Base-by-base conservation (phyloP, 2,888 invertebrate species). In the Epiblema foenella region DNA sequence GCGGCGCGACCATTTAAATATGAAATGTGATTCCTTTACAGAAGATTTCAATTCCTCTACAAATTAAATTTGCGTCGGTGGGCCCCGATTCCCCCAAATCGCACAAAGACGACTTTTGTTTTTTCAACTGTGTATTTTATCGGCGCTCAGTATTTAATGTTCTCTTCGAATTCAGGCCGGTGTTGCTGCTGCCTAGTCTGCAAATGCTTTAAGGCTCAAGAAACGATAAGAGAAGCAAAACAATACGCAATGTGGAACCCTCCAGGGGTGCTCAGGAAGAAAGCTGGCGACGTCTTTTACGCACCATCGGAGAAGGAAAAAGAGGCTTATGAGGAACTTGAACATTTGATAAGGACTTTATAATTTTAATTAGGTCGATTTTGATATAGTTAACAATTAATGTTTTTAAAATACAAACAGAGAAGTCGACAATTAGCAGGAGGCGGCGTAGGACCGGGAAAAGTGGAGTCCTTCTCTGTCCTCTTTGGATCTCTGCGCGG, bases 101-200 rank as follows among this genome's bases (percentile, higher is more conserved):
- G n/a, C n/a, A n/a, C n/a, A n/a, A n/a, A n/a, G n/a, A n/a, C n/a
- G n/a, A n/a, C n/a, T n/a, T n/a, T n/a, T n/a, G n/a, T n/a, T n/a
- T n/a, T n/a, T n/a, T n/a, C n/a, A n/a, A n/a, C n/a, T n/a, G n/a
- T n/a, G n/a, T 5, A 33, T 33, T 7, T 8, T 8, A 46, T 46
- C 7, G 8, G 8, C 12, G 0, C 46, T 46, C n/a, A 46, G 46
- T n/a, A 12, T n/a, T n/a, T n/a, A 15, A 46, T 46, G 15, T 46
- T 46, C 8, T 46, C n/a, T 46, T 46, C 39, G 58, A 75, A 77
- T 77, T 18, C 72, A 95, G 95, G 95, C 68, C 95, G 95, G 95
- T 95, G 95, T 75, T 95, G 94, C 73, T 95, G 95, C 76, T 94
- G 93, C 77, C 85, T 94, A 58, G 94, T 89, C 75, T 95, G 95